Conservation (phyloP, 2,888 invertebrate genomes). For the Perdita meconis region DNA sequence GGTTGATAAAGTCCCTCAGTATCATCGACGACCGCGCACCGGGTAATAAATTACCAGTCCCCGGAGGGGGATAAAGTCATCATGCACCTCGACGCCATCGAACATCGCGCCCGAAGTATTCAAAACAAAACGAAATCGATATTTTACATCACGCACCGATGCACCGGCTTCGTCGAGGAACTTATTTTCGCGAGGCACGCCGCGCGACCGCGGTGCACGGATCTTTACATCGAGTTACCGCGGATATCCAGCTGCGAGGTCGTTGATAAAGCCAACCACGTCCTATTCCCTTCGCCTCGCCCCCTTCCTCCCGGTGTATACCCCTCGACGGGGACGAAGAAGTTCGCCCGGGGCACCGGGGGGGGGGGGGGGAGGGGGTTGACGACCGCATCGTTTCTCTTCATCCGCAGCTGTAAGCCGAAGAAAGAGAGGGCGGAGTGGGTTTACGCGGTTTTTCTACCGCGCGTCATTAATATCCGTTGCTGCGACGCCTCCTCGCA, state of each 20-base stretch:
- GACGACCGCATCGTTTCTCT: constrained; percentile 83
- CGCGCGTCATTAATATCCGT: constrained; percentile 84
- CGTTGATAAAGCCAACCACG: constrained; percentile 47
- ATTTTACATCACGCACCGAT: constrained; percentile 24
- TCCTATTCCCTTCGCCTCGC: background rate
- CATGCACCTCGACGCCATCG: background rate
- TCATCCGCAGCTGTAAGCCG: constrained; percentile 80
- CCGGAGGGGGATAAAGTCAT: constrained; percentile 18
- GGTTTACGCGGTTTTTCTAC: constrained; percentile 82
- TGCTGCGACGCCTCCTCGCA: constrained; percentile 83
- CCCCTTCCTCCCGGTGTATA: background rate
- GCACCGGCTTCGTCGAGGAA: constrained; percentile 5
- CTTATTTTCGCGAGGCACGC: constrained; percentile 14
- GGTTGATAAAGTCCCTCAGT: background rate
- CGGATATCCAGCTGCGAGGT: constrained; percentile 62
- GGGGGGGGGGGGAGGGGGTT: constrained; percentile 55
- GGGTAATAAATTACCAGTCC: constrained; percentile 9
- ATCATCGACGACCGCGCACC: background rate
- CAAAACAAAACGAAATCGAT: constrained; percentile 35
- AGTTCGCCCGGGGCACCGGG: constrained; percentile 52
- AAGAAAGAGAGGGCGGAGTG: constrained; percentile 73
- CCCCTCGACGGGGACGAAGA: constrained; percentile 61
- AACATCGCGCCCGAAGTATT: background rate
- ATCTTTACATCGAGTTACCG: constrained; percentile 54
- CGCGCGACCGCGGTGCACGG: constrained; percentile 1